Evolutionary conservation across 2,113 vertebrate genomes (phyloP), one percentile per base, ranked within the genome.

Genomic region (Propithecus coquereli): DNA sequence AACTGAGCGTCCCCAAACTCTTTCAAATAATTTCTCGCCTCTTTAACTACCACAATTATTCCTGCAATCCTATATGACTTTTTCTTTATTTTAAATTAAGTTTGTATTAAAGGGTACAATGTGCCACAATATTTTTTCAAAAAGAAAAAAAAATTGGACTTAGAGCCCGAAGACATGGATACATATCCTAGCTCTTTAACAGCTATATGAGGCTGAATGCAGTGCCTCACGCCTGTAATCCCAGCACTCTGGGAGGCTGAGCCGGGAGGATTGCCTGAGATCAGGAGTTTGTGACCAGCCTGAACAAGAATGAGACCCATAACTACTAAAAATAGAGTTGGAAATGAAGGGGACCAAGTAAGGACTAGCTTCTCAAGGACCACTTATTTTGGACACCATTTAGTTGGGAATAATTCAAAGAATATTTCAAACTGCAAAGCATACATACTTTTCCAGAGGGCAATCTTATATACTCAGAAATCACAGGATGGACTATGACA

Each of bases 61-160:
- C 87, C 45, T 90, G 74, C 52, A 83, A 54, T 66, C 13, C 17
- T 88, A 40, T 6, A 37, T 20, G 32, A 8, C 32, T 61, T 91
- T 90, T 88, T 84, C 61, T 87, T 95, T 94, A 73, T 59, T 66
- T 90, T 80, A 79, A 92, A 52, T 77, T 82, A 74, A 84, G 61
- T 74, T 92, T 18, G 5, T 71, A 43, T 57, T 73, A 81, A 45
- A 96, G 14, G 61, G 79, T 90, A 84, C 16, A 77, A 45, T 71
- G n/a, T 71, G 27, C 14, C 57, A 90, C 50, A 63, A 11, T 63
- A 77, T 23, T 84, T 74, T 27, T 82, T 79, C 22, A 59, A 47
- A 61, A 87, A 20, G 34, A 52, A 87, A 77, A 65, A 85, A 74
- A 13, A 25, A 16, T 50, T 40, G 27, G 20, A 71, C 10, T 45